These are phyloP conservation scores for Scaptomyza montana DNA, from an alignment of 1,140 invertebrate species.

Conservation along the genomic window DNA sequence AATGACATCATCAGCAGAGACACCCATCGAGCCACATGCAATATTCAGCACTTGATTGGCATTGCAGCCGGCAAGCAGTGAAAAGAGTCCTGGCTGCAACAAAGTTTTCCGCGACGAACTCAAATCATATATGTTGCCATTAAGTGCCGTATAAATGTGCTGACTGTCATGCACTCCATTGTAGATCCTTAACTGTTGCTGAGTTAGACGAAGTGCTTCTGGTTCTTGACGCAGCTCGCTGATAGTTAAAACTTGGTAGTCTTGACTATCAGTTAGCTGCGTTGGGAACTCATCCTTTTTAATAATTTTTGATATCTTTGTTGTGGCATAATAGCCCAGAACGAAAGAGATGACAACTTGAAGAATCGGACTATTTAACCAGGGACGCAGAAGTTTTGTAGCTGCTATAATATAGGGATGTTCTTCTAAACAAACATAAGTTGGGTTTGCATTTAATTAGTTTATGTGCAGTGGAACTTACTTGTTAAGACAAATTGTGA, in stretches of 20 bases:
- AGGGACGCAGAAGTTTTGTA: constrained; percentile 11
- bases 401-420: constrained; percentile 27
- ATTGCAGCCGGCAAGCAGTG: constrained; percentile 54
- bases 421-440: not conserved
- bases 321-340: constrained; percentile 56
- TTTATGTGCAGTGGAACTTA: constrained; percentile 5
- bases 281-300: not conserved
- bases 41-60: constrained; percentile 57
- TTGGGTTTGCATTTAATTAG: not conserved
- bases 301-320: constrained; percentile 21
- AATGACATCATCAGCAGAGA: constrained; percentile 23
- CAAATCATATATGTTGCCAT: constrained; percentile 64
- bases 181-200: constrained; percentile 35
- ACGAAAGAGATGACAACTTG: constrained; percentile 49
- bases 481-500: constrained; percentile 18
- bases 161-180: constrained; percentile 29
- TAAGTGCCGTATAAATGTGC: constrained; percentile 61
- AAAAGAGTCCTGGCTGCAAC: constrained; percentile 29
- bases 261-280: not conserved
- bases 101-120: constrained; percentile 41
- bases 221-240: not conserved
- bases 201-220: constrained; percentile 23
- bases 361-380: constrained; percentile 40
- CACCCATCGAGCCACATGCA: constrained; percentile 40
- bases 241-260: not conserved